Evolutionary conservation across 2,797 vertebrate genomes (phyloP), one percentile per base, ranked within the genome.

Genomic region (Momotus momota): DNA sequence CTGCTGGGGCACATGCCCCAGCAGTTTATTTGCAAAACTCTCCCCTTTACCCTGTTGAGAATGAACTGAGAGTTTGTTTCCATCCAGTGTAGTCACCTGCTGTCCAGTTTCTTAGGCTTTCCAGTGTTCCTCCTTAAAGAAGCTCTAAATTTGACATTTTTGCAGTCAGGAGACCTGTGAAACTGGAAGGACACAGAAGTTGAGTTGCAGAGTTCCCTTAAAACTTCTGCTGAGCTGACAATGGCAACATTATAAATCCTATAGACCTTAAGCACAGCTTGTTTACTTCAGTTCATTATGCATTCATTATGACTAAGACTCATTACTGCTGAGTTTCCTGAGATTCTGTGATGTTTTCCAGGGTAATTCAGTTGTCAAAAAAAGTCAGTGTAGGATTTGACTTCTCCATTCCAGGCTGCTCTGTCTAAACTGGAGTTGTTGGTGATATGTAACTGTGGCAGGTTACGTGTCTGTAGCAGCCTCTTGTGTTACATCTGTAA

Each of bases 401-500:
- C 43, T 94, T 77, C 13, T 48, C 18, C 1, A 1, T 77, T 85
- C 27, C 87, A 74, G 19, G 40, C n/a, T 71, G 69, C 23, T 66
- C 11, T 72, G 43, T 21, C 14, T 92, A 55, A 78, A 48, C 7
- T 40, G n/a, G 38, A 54, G 61, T 72, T 73, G 51, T 38, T 74
- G 1, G 0, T 81, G 83, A 13, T 79, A 1, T 8, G 35, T 5
- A 86, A 61, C 62, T 65, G 4, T 18, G 29, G 82, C 58, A 90
- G 70, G 60, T 84, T 92, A 45, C 33, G 43, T 72, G 92, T 70
- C 23, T 86, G 73, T 69, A 96, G 94, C 95, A 97, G 43, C 95
- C 94, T 94, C 95, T 97, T 94, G 92, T 94, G 95, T 96, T 93
- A 0, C 1, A 41, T 93, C 51, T 79, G 40, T 92, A 96, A 88